A percentile compares a stretch with the other conserved stretches of the same genome.
phyloP scores from a whole-genome alignment of 2,797 vertebrate genomes.

The Xiphorhynchus erythropygius region DNA sequence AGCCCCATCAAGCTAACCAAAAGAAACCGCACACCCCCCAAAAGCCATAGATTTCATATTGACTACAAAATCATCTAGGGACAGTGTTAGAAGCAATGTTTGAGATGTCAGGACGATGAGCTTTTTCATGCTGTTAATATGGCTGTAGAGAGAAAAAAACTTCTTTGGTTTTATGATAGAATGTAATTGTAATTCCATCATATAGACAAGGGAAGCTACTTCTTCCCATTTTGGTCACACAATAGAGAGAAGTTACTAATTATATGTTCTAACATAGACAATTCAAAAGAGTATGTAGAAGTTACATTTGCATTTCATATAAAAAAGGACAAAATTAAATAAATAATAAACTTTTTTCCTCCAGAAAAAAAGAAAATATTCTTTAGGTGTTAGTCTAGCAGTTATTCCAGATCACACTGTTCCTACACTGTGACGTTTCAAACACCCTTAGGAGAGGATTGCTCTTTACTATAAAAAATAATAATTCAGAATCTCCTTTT shows the following conservation, averaged over 20 bases:
- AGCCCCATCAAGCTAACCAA: neutral
- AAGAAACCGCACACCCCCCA: neutral
- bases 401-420: fast-evolving
- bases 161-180: neutral
- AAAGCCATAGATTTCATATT: neutral
- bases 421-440: neutral
- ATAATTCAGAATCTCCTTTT: fast-evolving
- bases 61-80: neutral
- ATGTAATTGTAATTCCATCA: too few species aligned
- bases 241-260: neutral
- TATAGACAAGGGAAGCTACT: neutral
- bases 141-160: neutral
- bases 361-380: neutral
- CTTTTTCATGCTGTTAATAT: neutral
- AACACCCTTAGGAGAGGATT: neutral
- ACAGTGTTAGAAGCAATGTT: neutral
- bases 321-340: neutral
- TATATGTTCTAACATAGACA: neutral
- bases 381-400: too few species aligned
- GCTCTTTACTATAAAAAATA: neutral
- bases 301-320: neutral
- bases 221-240: neutral
- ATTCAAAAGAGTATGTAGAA: neutral
- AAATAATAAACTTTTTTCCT: fast-evolving
- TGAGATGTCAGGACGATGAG: neutral